phyloP scores from a whole-genome alignment of 2,888 invertebrate genomes.

The Horisme vitalbata region DNA sequence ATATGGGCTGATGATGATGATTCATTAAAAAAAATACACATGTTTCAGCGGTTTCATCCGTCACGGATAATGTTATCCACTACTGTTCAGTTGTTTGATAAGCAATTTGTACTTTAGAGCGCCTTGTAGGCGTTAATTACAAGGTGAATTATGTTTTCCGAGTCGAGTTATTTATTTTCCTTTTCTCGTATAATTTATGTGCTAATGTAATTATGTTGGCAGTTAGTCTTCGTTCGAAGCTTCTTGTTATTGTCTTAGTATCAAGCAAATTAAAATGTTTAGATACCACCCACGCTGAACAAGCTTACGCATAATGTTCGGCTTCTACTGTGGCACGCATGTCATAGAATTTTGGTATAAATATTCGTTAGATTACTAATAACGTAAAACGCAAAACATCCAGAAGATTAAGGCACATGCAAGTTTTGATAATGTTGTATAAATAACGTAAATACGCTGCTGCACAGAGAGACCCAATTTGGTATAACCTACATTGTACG shows the following conservation, averaged over 20 bases:
- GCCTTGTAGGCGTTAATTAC: constrained; percentile 32
- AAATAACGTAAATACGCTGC: too few species aligned
- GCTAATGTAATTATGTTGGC: constrained; percentile 28
- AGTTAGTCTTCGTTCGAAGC: constrained; percentile 17
- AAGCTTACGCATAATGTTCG: background rate
- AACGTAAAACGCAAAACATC: too few species aligned
- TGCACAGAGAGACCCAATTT: too few species aligned
- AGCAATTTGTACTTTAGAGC: constrained; percentile 29
- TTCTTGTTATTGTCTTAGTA: constrained; percentile 3
- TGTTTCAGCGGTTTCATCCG: constrained; percentile 19
- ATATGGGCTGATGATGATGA: too few species aligned
- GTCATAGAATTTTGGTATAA: too few species aligned
- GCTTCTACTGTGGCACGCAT: background rate
- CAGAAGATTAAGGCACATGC: too few species aligned
- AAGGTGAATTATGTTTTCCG: constrained; percentile 34
- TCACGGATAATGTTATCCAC: background rate
- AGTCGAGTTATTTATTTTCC: constrained; percentile 29
- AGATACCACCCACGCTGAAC: constrained; percentile 11
- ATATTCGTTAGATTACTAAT: too few species aligned
- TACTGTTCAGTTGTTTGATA: constrained; percentile 24
- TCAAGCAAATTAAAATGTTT: constrained; percentile 9
- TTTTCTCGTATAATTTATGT: constrained; percentile 33
- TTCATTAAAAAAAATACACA: too few species aligned
- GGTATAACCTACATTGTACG: too few species aligned
- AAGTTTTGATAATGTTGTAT: too few species aligned